Evolutionary conservation across 1,140 invertebrate genomes (phyloP).

Genomic region (Pararge aegeria): DNA sequence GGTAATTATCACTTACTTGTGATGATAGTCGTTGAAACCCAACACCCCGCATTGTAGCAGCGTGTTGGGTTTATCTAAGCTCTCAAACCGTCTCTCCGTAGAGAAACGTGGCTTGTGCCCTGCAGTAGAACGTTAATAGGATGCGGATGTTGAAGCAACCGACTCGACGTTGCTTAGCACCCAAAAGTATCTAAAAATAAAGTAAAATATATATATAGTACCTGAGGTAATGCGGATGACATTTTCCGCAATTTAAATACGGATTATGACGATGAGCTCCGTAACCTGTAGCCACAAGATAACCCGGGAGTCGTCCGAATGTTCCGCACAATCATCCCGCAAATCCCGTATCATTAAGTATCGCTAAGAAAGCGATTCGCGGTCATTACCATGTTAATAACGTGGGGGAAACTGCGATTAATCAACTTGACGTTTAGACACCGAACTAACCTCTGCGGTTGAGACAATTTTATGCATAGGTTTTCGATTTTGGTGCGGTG

Average conservation of each 20-base stretch:
- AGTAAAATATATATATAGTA: not conserved
- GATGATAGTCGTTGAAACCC: too few species aligned
- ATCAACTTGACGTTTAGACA: slow-evolving; percentile 71
- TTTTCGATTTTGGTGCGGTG: slow-evolving; percentile 38
- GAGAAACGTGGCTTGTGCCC: too few species aligned
- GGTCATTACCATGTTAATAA: slow-evolving; percentile 78
- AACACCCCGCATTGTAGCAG: too few species aligned
- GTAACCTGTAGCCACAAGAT: slow-evolving; percentile 58
- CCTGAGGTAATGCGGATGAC: not conserved
- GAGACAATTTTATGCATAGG: slow-evolving; percentile 73
- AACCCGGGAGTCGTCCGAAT: slow-evolving; percentile 43
- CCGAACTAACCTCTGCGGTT: slow-evolving; percentile 58
- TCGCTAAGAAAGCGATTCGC: slow-evolving; percentile 77
- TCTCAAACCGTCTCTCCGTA: too few species aligned
- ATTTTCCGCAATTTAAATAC: slow-evolving; percentile 19
- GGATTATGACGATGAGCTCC: slow-evolving; percentile 22
- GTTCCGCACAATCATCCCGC: slow-evolving; percentile 69
- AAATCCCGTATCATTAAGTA: slow-evolving; percentile 78
- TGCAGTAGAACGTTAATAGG: too few species aligned
- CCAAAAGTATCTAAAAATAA: too few species aligned
- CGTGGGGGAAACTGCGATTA: slow-evolving; percentile 70
- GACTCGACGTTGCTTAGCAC: not conserved
- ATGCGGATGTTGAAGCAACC: too few species aligned
- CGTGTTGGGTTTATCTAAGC: too few species aligned
- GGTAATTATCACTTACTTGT: too few species aligned